Evolutionary conservation across 2,888 invertebrate species (phyloP), one percentile per base, ranked within the genome.

Genomic region (Callosobruchus maculatus): DNA sequence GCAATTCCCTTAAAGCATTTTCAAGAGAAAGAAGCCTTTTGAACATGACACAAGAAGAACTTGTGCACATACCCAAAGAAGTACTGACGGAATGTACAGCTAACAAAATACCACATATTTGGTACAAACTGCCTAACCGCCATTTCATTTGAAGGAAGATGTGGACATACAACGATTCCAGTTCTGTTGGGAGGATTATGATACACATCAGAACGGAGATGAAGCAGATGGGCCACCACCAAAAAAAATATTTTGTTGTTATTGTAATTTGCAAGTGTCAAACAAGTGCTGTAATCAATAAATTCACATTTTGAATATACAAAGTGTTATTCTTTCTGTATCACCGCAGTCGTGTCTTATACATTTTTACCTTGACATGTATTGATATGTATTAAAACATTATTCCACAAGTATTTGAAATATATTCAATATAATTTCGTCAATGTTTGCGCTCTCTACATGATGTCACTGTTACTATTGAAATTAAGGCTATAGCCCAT

Each of bases 381-480:
- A n/a, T n/a, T n/a, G n/a, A n/a, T n/a, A n/a, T n/a, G n/a, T n/a
- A n/a, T 22, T 20, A 1, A 69, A 69, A 21, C 67, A 81, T 26
- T 4, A 2, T 26, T 7, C 7, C 26, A 26, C 26, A 26, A 4
- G 7, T 26, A 2, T 7, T 7, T 26, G 26, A 7, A 26, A 26
- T 4, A 7, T 7, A 26, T 2, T 7, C 26, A 26, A 7, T 7
- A 4, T 82, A 81, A 82, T 84, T 82, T 79, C 78, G 80, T 81
- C 81, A 82, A 81, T 83, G 81, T 83, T 83, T 84, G 84, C 82
- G 26, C 3, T 26, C 26, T 26, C 26, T 5, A 49, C 13, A 49
- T 7, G 49, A 49, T 49, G 49, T 1, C 13, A 49, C 49, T 49
- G 49, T 49, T 49, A 18, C 49, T 49, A 18, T 49, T 49, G 13